Percentiles rank a stretch among this genome's conserved stretches.
Conservation (phyloP, 2,113 vertebrate species). For the Turdus rufiventris region DNA sequence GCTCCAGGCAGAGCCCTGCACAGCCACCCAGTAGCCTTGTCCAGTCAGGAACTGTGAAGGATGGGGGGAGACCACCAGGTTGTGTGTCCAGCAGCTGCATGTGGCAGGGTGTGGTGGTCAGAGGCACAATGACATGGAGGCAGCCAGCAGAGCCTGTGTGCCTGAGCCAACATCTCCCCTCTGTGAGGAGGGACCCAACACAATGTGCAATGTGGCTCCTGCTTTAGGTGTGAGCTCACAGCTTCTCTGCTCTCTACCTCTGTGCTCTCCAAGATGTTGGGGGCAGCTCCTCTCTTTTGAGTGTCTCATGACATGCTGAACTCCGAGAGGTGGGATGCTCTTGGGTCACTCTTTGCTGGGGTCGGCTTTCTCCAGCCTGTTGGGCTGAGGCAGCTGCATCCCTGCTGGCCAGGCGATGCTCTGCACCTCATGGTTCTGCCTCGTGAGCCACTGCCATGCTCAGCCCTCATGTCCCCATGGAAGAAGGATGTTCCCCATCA, state of each 20-base stretch:
- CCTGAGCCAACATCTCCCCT: not conserved
- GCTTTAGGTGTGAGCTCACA: not conserved
- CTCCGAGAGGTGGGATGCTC: rapidly evolving
- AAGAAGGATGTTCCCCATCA: not conserved
- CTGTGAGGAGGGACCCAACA: not conserved
- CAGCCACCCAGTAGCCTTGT: not conserved
- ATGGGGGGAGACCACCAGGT: not conserved
- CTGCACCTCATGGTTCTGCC: not conserved
- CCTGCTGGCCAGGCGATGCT: not conserved
- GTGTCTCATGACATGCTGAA: rapidly evolving
- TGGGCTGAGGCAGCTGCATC: not conserved
- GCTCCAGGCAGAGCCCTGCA: not conserved
- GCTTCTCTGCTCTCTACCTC: not conserved
- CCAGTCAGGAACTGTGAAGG: not conserved
- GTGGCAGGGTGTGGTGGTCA: not conserved
- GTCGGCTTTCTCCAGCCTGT: not conserved
- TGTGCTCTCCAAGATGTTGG: rapidly evolving
- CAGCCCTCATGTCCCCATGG: not conserved
- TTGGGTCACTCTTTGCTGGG: rapidly evolving
- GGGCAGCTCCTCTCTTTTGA: not conserved
- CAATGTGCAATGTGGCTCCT: rapidly evolving
- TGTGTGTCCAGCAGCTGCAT: not conserved
- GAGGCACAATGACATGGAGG: not conserved
- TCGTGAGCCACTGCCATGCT: not conserved
- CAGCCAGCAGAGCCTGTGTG: rapidly evolving